Evolutionary conservation across 2,113 vertebrate species (phyloP), one percentile per base, ranked within the genome.

Genomic region (Sander lucioperca): DNA sequence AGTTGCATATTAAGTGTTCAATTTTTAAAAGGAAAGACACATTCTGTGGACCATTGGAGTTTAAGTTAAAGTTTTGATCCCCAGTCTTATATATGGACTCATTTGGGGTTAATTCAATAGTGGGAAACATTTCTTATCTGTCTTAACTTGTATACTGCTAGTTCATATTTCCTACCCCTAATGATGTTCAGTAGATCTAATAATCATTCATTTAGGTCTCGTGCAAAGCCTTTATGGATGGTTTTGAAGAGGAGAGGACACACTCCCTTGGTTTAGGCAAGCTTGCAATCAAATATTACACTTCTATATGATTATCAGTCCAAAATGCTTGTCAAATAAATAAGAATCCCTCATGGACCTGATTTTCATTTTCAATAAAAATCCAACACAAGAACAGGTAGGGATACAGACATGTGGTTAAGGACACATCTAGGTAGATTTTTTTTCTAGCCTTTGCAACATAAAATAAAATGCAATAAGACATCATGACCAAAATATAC

Each of bases 1-100:
- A 94, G 94, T 96, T 97, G 96, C 95, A 97, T 97, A 94, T 91
- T 85, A 97, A 96, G 93, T 90, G 91, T 93, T 92, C 84, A 88
- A 88, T 86, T 92, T 89, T 86, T 75, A 88, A 91, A 90, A 77
- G 83, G 84, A 83, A 87, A 90, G 76, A 94, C 76, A 92, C 87
- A 91, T 92, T 95, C 86, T 79, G 82, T 76, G 81, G 88, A 88
- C 82, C 82, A 59, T 12, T 80, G 71, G 75, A 76, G 76, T 85
- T 88, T 83, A 61, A 76, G 48, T 74, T 74, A 75, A 66, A 10
- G 21, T 79, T 74, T 64, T 51, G 57, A 84, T 86, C 82, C 74
- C 63, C 36, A 74, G 72, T 85, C 74, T 77, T 66, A 72, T 48
- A 70, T 78, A 67, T 77, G 79, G 79, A 85, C 51, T 78, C 30